Conservation (phyloP, 1,140 invertebrate species). For the Neodiprion lecontei region DNA sequence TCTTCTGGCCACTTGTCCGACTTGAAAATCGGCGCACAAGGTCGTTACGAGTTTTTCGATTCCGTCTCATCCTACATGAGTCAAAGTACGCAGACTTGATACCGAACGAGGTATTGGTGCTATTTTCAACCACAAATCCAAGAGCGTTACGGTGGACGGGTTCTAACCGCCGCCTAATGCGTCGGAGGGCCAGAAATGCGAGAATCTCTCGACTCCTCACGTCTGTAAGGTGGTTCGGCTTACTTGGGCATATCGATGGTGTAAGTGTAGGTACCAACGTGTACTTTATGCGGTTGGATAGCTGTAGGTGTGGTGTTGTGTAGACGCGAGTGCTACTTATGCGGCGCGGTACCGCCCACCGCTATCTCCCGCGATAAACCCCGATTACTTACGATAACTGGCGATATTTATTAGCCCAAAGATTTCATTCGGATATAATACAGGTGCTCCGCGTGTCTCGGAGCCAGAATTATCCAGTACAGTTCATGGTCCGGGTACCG, state of each 20-base stretch:
- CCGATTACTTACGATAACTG: conserved; percentile 46
- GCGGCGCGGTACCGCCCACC: conserved; percentile 30
- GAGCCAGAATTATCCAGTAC: no score
- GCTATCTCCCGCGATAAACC: conserved; percentile 40
- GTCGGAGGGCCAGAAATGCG: no score
- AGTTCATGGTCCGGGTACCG: no score
- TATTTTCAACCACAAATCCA: background rate
- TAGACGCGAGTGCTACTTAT: no score
- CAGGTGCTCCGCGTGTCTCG: no score
- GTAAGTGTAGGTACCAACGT: background rate
- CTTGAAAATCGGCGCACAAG: background rate
- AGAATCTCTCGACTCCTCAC: no score
- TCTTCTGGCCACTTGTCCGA: background rate
- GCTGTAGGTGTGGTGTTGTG: no score
- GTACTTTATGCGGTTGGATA: background rate
- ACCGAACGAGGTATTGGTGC: no score
- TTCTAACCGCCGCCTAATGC: background rate
- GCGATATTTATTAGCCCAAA: conserved; percentile 50
- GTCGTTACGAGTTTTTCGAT: background rate
- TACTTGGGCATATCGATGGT: conserved; percentile 22
- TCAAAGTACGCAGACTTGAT: no score
- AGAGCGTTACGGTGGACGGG: background rate
- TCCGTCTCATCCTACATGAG: no score
- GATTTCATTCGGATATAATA: conserved; percentile 49
- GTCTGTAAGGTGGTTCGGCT: background rate